Base-by-base conservation (phyloP, 2,797 vertebrate species). In the Enteromius treurensis region DNA sequence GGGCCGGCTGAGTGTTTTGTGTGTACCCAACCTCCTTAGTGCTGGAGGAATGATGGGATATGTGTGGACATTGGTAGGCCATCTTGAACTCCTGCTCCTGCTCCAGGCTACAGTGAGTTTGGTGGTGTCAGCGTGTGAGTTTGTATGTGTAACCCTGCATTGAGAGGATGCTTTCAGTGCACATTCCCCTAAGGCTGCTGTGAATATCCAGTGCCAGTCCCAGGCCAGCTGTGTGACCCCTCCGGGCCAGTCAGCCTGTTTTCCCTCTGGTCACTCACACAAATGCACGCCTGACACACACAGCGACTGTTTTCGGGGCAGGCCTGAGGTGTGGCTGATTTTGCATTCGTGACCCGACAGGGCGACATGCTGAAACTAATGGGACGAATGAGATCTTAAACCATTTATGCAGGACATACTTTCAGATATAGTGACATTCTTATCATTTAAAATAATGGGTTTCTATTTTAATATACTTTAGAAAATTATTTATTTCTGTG, bases 51-150 rank as follows among this genome's bases (percentile, higher is more conserved):
- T 85, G 79, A 88, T 73, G 60, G 81, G 67, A 85, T 85, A 49
- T 83, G 81, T 78, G 71, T 87, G 85, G 83, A 87, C 82, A 82
- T 79, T 86, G 87, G 53, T 84, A 86, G 68, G 84, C 51, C 79
- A 81, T 68, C 65, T 49, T 68, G 26, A 78, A 68, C 32, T 77
- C 53, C 40, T 76, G 29, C 32, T 67, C 34, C 40, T 2, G 67
- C 81, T 87, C 10, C 4, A 32, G 78, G 84, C 71, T 64, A 80
- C 11, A 26, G 15, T 77, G 42, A 79, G 8, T 9, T 34, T 37
- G 17, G 62, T 60, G 47, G 65, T 51, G n/a, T 47, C 49, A 15
- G 23, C 3, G 3, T 77, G 62, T 32, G 9, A 65, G 23, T 55
- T 19, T 78, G 80, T 51, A 51, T 78, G 69, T 82, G 47, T 74